Base-by-base conservation (phyloP, 2,113 vertebrate genomes). In the Polypterus bichir region DNA sequence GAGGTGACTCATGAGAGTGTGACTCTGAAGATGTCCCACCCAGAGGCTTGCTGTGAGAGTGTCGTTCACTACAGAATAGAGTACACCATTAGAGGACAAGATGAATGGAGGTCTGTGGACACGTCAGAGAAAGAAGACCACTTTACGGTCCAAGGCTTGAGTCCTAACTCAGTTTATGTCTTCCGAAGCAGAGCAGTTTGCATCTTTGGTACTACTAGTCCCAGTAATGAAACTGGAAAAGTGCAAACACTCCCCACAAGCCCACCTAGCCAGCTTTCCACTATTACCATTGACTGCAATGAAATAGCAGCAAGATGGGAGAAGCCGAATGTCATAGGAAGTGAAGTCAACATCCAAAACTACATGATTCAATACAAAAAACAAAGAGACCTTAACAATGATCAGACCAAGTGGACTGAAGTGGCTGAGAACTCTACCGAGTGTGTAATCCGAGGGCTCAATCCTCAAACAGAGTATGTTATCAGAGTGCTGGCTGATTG, bases 401-500 rank as follows among this genome's bases (percentile, higher is more conserved):
- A 47, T 2, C 6, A 9, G 5, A 6, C n/a, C 46, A 8, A 4
- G 48, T 65, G 46, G 4, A 54, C 44, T 9, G 6, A 47, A 11
- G 45, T 8, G 59, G 48, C 9, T 10, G 55, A 46, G 55, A 6
- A 56, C 45, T 9, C 61, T 48, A 56, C 59, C 4, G n/a, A 44
- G 3, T 55, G 48, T 51, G n/a, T 6, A 8, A 7, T 60, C 45
- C 6, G 52, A 45, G 63, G n/a, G 55, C 7, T 64, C 59, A 64
- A 9, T 9, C 56, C 55, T 9, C 5, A 8, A 10, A 56, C 9
- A 5, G 2, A 5, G 2, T 70, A 67, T 59, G 51, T 8, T 3
- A 11, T 54, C 7, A 47, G 60, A 60, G 5, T 72, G 48, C 53
- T 49, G 9, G 44, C 57, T 44, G 46, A 61, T 44, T 61, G 64